phyloP scores from a whole-genome alignment of 2,113 vertebrate genomes.

The Cynopterus brachyotis region DNA sequence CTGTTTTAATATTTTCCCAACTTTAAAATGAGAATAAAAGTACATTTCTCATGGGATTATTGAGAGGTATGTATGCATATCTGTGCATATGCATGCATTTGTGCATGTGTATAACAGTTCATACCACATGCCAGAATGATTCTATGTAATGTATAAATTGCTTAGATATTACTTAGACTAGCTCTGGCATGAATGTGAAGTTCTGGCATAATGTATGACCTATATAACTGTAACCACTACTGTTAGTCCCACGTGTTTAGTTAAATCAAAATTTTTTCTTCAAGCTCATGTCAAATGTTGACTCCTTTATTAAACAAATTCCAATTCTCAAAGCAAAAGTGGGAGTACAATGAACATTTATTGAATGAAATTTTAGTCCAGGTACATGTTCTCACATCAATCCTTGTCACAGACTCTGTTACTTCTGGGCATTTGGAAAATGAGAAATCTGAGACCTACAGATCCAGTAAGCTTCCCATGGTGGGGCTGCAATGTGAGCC shows the following conservation, averaged over 20 bases:
- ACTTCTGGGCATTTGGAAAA: neutral
- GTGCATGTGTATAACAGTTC: neutral
- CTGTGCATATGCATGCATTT: fast-evolving
- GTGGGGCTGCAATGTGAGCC: fast-evolving
- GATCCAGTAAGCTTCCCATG: fast-evolving
- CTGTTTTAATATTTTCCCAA: neutral
- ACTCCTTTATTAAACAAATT: neutral
- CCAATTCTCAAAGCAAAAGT: neutral
- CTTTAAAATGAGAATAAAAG: neutral
- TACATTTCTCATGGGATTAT: neutral
- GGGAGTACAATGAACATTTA: neutral
- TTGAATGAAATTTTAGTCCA: neutral
- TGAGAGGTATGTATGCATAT: neutral
- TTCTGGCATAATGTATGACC: neutral
- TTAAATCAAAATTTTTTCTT: neutral
- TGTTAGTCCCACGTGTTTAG: neutral
- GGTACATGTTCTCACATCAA: neutral
- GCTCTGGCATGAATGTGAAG: neutral
- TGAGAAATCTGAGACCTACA: neutral
- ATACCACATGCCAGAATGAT: neutral
- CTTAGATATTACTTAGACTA: neutral
- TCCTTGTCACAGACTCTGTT: neutral
- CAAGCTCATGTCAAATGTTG: neutral
- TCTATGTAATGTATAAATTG: neutral
- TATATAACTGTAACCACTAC: neutral